Evolutionary conservation across 1,140 invertebrate genomes (phyloP), one percentile per base, ranked within the genome.

Genomic region (Heliconius hewitsoni): DNA sequence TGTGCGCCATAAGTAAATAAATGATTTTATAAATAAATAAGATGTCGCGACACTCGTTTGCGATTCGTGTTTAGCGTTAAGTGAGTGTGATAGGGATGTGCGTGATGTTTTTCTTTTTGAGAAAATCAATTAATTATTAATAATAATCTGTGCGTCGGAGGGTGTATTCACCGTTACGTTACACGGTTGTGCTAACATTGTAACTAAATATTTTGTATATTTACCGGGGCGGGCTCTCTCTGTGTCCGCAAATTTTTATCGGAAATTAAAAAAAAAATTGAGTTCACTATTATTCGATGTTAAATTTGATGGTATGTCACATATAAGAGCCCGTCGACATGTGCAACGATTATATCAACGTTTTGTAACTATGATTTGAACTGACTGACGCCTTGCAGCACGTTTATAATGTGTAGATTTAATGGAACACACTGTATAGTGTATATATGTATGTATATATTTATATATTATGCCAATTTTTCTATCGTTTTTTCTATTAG

Each of bases 1-100:
- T 93, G 87, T 89, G 84, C 89, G 88, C 87, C 87, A 84, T 81
- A 81, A 78, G 73, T 81, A 60, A 80, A 76, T 80, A 57, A 66
- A 80, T 73, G 78, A 80, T 71, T 46, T 76, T 80, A 76, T 80
- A 79, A 75, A 76, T 76, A 37, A 46, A 76, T 76, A 75, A 74
- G 30, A 74, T 74, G 78, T 74, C 73, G 72, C 78, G 71, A 60
- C 72, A 70, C 78, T 76, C 76, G 50, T 52, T 52, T 76, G 75
- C 71, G 76, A 74, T 30, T 72, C 74, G 57, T 73, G 79, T 34
- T 81, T 70, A 66, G 27, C 9, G 27, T 27, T 23, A 66, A 60
- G 55, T 9, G 60, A 8, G 60, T 66, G 60, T 13, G 60, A 27
- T 52, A 27, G 70, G 60, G 57, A 37, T 37, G 23, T 52, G 50